Conservation (phyloP, 2,113 vertebrate genomes). For the Acrocephalus kingi region DNA sequence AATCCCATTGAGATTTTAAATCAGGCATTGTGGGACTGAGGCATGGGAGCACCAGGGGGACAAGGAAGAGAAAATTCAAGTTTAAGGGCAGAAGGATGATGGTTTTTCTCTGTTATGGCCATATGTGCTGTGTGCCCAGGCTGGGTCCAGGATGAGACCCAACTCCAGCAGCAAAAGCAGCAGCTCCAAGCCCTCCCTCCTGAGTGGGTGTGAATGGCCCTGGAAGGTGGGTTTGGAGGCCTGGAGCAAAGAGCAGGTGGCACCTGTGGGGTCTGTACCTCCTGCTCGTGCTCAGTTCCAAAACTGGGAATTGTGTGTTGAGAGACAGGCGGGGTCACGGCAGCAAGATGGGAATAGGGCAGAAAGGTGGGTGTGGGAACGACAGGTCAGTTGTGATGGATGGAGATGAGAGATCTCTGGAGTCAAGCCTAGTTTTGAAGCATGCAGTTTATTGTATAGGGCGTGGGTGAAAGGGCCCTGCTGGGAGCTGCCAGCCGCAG, state of each 20-base stretch:
- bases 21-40: not conserved
- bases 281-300: fast-evolving
- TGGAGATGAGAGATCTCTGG: no score
- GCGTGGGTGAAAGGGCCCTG: no score
- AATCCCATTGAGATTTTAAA: not conserved
- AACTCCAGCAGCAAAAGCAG: not conserved
- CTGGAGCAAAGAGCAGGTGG: not conserved
- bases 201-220: not conserved
- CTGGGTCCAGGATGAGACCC: not conserved
- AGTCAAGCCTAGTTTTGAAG: no score
- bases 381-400: no score
- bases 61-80: not conserved
- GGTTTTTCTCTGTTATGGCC: fast-evolving
- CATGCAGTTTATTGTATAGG: no score
- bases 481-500: no score
- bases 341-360: not conserved
- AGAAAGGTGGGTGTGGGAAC: not conserved
- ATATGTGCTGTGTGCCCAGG: fast-evolving
- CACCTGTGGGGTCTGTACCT: not conserved
- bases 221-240: not conserved
- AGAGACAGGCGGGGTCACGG: not conserved
- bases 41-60: not conserved
- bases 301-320: not conserved
- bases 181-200: not conserved
- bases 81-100: not conserved